Evolutionary conservation across 2,888 invertebrate species (phyloP), one percentile per base, ranked within the genome.

Genomic region (Palloptera scutellata): DNA sequence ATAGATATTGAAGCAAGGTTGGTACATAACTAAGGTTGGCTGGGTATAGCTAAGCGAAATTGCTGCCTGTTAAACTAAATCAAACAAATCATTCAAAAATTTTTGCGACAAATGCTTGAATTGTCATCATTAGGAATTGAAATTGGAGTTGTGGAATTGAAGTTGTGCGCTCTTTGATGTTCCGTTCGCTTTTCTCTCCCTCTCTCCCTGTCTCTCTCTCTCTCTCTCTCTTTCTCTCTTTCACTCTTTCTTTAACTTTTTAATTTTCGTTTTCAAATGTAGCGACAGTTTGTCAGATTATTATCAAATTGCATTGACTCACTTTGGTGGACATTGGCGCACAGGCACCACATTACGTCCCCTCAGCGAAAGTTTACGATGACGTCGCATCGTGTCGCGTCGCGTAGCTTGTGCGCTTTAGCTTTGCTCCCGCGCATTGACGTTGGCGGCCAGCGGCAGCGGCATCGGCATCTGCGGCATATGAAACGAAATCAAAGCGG

Each of bases 221-320:
- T 6, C 30, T 30, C 3, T 30, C 30, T 30, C 30, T 30, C 6
- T 30, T 6, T 30, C 6, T 30, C 30, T 30, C 30, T 30, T 4
- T 30, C 15, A 4, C 6, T 48, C 13, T 8, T 48, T 48, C 13
- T 48, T 2, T 48, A 48, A n/a, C 15, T 48, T n/a, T 48, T 48
- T 13, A 48, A 48, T n/a, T 48, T 20, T 51, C 68, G 69, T 69
- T 77, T 75, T 80, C 80, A 80, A 78, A 79, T 77, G 78, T 76
- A 76, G 77, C 81, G 79, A 79, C 79, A 81, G 79, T 81, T 79
- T 79, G 79, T 79, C 79, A 79, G 79, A 79, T 79, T 81, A 76
- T 81, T 78, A 81, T 80, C 79, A 75, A 78, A 79, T 80, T 81
- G 81, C 80, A 78, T 76, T 80, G 81, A 54, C 79, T 79, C 78